phyloP scores from a whole-genome alignment of 2,113 vertebrate genomes.

The Campylomormyrus tamandua region DNA sequence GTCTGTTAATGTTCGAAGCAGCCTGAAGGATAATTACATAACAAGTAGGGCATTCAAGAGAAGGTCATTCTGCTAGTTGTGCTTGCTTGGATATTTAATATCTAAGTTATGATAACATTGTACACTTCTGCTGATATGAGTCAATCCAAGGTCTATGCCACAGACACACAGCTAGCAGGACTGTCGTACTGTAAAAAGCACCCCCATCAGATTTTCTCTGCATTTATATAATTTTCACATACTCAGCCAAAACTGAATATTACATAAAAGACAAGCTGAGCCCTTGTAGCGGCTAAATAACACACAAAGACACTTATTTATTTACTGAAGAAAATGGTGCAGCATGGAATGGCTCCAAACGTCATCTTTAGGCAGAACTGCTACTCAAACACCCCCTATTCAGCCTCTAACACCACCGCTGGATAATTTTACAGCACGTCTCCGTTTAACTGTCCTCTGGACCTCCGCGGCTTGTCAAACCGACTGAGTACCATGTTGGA shows the following conservation, averaged over 20 bases:
- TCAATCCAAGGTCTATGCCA: not conserved
- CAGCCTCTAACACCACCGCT: not conserved
- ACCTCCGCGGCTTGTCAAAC: not conserved
- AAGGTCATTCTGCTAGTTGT: not conserved
- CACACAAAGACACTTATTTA: not conserved
- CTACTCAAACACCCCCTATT: not conserved
- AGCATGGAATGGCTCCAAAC: not conserved
- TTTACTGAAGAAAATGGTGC: not conserved
- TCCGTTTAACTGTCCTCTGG: not conserved
- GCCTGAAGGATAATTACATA: not conserved
- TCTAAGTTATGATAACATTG: conserved; percentile 5
- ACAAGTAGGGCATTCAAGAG: not conserved
- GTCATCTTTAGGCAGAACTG: not conserved
- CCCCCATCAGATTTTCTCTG: not conserved
- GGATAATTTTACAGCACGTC: not conserved
- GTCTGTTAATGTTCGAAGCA: not conserved
- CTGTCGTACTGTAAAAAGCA: not conserved
- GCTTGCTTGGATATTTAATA: not conserved
- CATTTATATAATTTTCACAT: not conserved
- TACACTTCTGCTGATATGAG: not conserved
- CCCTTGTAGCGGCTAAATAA: not conserved
- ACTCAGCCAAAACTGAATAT: not conserved
- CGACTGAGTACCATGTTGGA: not conserved
- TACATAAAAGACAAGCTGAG: not conserved
- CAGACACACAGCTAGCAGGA: not conserved